Evolutionary conservation across 92 coral and sea anemone species (phyloP), one percentile per base, ranked within the genome.

Genomic region (Blastomussa wellsi): DNA sequence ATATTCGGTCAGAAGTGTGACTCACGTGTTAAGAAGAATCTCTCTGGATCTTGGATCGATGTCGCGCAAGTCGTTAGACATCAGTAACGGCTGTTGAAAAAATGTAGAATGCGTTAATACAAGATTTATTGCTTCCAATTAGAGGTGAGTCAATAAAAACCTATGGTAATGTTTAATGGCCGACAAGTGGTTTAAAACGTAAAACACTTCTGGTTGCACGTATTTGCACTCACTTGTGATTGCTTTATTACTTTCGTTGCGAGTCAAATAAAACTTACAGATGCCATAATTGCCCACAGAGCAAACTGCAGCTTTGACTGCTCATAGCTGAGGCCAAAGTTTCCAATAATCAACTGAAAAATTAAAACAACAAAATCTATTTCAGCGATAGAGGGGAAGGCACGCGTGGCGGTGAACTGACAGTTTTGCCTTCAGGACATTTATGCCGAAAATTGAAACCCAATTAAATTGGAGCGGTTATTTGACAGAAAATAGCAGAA

Each of bases 271-370:
- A n/a, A n/a, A 85, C 98, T 88, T 82, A 95, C 98, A 60, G 98
- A 91, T 5, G 99, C 98, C 89, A 97, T 80, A 26, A 97, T 95
- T 10, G 99, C 97, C 99, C 99, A 97, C 42, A 97, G 90, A 9
- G 99, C 99, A 86, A 97, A 94, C 88, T 97, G 99, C 47, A 95
- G 74, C 76, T 93, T 95, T 44, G 98, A 82, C 84, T 97, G 93
- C 68, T 97, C 99, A 73, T 73, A 91, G 62, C 99, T 97, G 64
- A 95, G 80, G 20, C 97, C 95, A 82, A 97, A 97, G 89, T 95
- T 91, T 13, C 99, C 99, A 59, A 97, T 93, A 28, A 97, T 89
- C 39, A 97, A 84, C 99, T 97, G 90, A 20, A 73, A 84, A 49
- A 12, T 72, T 33, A 3, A 77, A 41, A 15, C 17, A 37, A 65